Base-by-base conservation (phyloP, 2,888 invertebrate species). In the Neoascia interrupta region DNA sequence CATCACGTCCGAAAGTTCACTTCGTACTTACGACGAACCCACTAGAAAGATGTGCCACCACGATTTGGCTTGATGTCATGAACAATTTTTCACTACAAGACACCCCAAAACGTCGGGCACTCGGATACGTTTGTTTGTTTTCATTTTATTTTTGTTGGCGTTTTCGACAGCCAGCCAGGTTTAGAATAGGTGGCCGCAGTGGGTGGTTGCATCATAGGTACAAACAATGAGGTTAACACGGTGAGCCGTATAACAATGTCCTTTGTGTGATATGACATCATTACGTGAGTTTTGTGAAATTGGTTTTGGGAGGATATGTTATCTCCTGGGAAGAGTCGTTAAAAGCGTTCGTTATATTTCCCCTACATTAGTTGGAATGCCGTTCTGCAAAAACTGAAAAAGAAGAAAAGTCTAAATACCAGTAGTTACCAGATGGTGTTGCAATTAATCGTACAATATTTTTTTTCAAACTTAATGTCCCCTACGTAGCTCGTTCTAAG, bases 181-280 rank as follows among this genome's bases (percentile, higher is more conserved):
- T n/a, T n/a, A n/a, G n/a, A n/a, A n/a, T n/a, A n/a, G n/a, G n/a
- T n/a, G n/a, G n/a, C n/a, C n/a, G n/a, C n/a, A n/a, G n/a, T 34
- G 21, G 47, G 31, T 31, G 47, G 47, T 18, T n/a, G 31, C 47
- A 49, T 31, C 5, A 18, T 5, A 36, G 34, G 16, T 11, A 10
- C 19, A 23, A 51, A n/a, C n/a, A 36, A 11, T 36, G 21, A 13
- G 3, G 16, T 10, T 16, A 3, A 13, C n/a, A n/a, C n/a, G n/a
- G n/a, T n/a, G n/a, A n/a, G n/a, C n/a, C n/a, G n/a, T n/a, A n/a
- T n/a, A n/a, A n/a, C n/a, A n/a, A n/a, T n/a, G n/a, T 18, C n/a
- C 34, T 19, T 18, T 41, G 19, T 34, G 31, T 11, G 31, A 49
- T 11, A 18, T 49, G 49, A 49, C 31, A 49, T 19, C 49, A 49